Base-by-base conservation (phyloP, 2,888 invertebrate genomes). In the Cryptus armator region DNA sequence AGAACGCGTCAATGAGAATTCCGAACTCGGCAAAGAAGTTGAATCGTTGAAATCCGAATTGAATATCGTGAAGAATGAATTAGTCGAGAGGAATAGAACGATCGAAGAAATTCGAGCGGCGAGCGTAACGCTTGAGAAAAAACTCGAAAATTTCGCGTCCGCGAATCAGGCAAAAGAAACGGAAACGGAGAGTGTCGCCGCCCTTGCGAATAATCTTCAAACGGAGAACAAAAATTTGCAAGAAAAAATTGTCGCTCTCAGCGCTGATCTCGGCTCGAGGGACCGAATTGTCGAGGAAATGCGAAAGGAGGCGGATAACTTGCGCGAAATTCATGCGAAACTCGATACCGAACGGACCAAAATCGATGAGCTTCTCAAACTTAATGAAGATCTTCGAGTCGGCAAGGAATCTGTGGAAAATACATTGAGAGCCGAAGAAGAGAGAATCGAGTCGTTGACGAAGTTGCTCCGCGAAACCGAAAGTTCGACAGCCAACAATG, bases 401-500 rank as follows among this genome's bases (percentile, higher is more conserved):
- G 92, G 88, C 66, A 95, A 95, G 90, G 94, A 94, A 79, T 93
- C 93, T 62, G 86, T 95, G 53, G 95, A 95, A 91, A 95, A 95
- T 81, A 93, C 94, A 86, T 87, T 95, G n/a, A 94, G 93, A 89
- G 94, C 91, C 79, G 91, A 91, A 43, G 89, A 91, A 59, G 89
- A 94, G 16, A 91, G 90, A 70, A 81, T 91, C 7, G 88, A 88
- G 56, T 72, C 86, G 4, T 64, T 91, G 12, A 84, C 89, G n/a
- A 87, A 86, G 62, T 86, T 86, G 51, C 81, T 92, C 3, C 89
- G 89, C 56, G 88, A 86, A 44, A 91, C 88, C 53, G 90, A 93
- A 81, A 88, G 85, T 32, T 91, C 92, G 81, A 72, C 88, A 2
- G 89, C 89, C 14, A 90, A 91, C 53, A 90, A 87, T 77, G 56